Evolutionary conservation across 1,140 invertebrate genomes (phyloP).

Genomic region (Daktulosphaira vitifoliae): DNA sequence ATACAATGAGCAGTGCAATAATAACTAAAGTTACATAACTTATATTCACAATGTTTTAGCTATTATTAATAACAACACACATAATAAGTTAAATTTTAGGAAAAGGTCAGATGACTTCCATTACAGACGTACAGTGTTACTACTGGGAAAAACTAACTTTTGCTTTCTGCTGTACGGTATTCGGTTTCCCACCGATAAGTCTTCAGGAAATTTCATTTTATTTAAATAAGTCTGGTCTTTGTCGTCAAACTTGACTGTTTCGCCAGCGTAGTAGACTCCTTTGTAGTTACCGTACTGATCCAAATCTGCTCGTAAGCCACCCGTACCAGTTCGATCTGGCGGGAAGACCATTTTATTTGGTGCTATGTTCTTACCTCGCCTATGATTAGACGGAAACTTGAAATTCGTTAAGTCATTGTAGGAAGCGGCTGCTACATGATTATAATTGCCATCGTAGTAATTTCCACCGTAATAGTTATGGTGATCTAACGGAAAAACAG

Average conservation of each 20-base stretch:
- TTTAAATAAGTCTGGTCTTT: not conserved
- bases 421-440: not conserved
- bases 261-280: slow-evolving; percentile 11
- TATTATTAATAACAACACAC: too few relatives aligned
- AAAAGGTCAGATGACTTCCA: too few relatives aligned
- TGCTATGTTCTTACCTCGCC: not conserved
- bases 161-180: not conserved
- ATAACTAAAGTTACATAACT: too few relatives aligned
- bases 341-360: slow-evolving; percentile 38
- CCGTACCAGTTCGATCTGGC: slow-evolving; percentile 40
- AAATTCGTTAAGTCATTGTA: not conserved
- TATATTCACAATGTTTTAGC: too few relatives aligned
- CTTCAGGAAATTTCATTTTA: not conserved
- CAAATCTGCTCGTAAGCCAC: slow-evolving; percentile 37
- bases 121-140: too few relatives aligned
- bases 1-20: too few relatives aligned
- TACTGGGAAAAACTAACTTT: not conserved
- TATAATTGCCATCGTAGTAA: not conserved
- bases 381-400: not conserved
- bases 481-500: not conserved
- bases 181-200: not conserved
- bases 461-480: not conserved
- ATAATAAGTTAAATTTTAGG: too few relatives aligned
- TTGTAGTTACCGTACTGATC: slow-evolving; percentile 36
- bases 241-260: slow-evolving; percentile 1